phyloP scores from a whole-genome alignment of 1,140 invertebrate species.

The Megalopta genalis region DNA sequence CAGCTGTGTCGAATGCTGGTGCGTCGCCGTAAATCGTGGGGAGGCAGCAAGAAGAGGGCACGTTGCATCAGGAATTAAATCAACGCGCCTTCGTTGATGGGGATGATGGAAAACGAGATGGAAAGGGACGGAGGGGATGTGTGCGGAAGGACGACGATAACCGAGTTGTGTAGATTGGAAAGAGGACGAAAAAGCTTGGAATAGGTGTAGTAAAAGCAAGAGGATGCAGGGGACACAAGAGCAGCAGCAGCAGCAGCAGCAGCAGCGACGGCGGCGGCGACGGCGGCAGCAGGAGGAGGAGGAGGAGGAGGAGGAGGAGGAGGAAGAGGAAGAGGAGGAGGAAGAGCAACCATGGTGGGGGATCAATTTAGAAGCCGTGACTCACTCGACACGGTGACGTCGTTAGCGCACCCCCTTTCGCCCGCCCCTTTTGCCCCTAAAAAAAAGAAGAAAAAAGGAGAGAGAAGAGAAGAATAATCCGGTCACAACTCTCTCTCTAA shows the following conservation, averaged over 20 bases:
- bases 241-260: too few species aligned
- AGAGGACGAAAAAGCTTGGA: constrained; percentile 8
- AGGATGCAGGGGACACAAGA: background rate
- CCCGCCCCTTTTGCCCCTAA: background rate
- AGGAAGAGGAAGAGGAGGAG: constrained; percentile 15
- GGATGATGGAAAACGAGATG: constrained; percentile 35
- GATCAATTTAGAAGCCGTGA: constrained; percentile 62
- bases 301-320: constrained; percentile 23
- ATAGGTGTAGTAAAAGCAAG: constrained; percentile 16
- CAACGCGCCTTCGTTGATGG: constrained; percentile 39
- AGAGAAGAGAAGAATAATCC: constrained; percentile 33
- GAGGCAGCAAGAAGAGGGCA: background rate
- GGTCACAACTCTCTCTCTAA: constrained; percentile 52
- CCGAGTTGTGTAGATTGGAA: background rate
- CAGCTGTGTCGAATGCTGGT: too few species aligned
- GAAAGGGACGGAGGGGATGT: too few species aligned
- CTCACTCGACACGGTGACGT: constrained; percentile 58
- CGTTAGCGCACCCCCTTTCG: constrained; percentile 49
- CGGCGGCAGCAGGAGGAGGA: too few species aligned
- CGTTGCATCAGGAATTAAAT: constrained; percentile 44
- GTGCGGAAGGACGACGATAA: too few species aligned
- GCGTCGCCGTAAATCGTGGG: background rate
- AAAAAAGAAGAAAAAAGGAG: constrained; percentile 5
- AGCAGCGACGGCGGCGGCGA: too few species aligned
- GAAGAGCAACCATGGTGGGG: constrained; percentile 36